A percentile compares a stretch with the other conserved stretches of the same genome.
These are phyloP conservation scores for Tiliacea citrago DNA, from an alignment of 2,888 invertebrate species.

Conservation along the genomic window DNA sequence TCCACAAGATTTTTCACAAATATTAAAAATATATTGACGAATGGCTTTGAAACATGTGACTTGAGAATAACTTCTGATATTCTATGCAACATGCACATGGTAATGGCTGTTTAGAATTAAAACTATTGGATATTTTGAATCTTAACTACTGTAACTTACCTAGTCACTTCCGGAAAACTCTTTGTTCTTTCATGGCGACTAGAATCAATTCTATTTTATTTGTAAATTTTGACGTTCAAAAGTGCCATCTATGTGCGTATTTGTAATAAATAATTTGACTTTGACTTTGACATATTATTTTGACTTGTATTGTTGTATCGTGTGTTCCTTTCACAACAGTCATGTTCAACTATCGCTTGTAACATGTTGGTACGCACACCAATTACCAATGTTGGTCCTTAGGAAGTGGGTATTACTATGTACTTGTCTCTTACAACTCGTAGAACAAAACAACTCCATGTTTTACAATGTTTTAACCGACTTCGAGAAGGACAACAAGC, in stretches of 20 bases:
- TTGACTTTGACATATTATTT: no score
- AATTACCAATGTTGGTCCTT: background rate
- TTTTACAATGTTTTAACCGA: background rate
- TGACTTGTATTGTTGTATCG: no score
- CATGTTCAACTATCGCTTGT: background rate
- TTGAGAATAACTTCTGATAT: background rate
- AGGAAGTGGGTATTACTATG: background rate
- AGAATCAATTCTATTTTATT: no score
- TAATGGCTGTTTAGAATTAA: no score
- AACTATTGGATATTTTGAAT: no score
- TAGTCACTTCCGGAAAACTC: background rate
- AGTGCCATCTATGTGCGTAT: no score
- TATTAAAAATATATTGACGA: background rate
- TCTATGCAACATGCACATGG: no score
- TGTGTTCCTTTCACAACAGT: no score
- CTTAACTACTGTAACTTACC: background rate
- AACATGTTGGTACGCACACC: background rate
- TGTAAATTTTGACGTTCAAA: no score
- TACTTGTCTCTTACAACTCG: background rate
- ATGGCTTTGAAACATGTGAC: no score
- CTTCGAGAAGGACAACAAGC: no score
- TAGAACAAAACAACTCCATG: background rate
- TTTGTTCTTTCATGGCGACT: background rate
- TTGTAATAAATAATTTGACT: no score
- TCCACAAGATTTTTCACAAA: background rate